Evolutionary conservation across 2,113 vertebrate genomes (phyloP).

Genomic region (Pteropus alecto): DNA sequence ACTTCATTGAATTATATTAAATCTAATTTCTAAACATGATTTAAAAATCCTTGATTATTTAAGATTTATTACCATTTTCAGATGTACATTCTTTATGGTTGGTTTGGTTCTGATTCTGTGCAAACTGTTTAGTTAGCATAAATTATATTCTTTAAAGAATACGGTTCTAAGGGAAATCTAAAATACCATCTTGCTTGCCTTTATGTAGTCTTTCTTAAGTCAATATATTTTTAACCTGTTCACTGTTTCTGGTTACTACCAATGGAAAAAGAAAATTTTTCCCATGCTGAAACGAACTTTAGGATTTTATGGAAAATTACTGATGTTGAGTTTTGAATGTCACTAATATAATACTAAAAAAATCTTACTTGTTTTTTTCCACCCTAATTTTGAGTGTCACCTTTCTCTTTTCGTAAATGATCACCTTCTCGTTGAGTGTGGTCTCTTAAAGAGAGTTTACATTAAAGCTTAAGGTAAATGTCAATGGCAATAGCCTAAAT

Average conservation of each 20-base stretch:
- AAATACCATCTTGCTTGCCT: constrained; percentile 45
- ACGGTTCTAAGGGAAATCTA: constrained; percentile 12
- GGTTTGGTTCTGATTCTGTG: constrained; percentile 44
- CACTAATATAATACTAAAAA: constrained; percentile 4
- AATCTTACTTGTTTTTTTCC: not conserved
- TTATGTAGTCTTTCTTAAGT: constrained; percentile 29
- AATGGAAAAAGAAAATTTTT: not conserved
- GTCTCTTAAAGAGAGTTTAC: constrained; percentile 30
- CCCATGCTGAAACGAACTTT: constrained; percentile 20
- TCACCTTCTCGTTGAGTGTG: not conserved
- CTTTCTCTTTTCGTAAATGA: constrained; percentile 30
- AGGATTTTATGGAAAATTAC: constrained; percentile 36
- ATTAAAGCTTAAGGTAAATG: constrained; percentile 12
- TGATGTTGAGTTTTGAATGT: constrained; percentile 11
- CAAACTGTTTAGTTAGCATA: constrained; percentile 5
- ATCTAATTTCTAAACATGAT: constrained; percentile 36
- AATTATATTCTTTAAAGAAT: constrained; percentile 41
- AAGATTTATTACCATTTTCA: constrained; percentile 23
- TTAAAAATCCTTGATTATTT: constrained; percentile 15
- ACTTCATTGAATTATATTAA: constrained; percentile 28
- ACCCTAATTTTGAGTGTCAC: not conserved
- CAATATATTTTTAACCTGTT: constrained; percentile 23
- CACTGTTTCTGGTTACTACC: constrained; percentile 37
- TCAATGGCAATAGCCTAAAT: constrained; percentile 31
- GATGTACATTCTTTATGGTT: constrained; percentile 38